Evolutionary conservation across 2,888 invertebrate species (phyloP).

Genomic region (Epinotia ramella): DNA sequence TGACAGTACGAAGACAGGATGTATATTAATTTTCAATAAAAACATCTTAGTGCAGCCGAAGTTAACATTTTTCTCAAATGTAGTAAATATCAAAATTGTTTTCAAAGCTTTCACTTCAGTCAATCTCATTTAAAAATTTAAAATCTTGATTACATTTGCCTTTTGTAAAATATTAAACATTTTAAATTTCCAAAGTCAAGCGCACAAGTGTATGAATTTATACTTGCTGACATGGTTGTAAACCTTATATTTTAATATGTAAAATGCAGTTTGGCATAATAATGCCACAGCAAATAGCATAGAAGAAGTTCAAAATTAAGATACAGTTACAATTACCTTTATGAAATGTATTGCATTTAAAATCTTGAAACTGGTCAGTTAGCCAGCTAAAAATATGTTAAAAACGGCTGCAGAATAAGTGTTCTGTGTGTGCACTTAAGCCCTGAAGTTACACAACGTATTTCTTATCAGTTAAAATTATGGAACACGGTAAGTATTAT

Average conservation of each 20-base stretch:
- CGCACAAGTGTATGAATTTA: background rate
- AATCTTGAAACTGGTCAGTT: background rate
- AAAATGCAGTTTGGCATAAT: background rate
- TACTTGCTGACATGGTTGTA: background rate
- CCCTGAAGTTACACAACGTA: background rate
- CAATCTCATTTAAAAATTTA: background rate
- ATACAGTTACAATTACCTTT: background rate
- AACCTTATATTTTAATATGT: background rate
- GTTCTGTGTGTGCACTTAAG: background rate
- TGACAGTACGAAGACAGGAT: background rate
- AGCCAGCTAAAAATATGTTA: slow-evolving; percentile 2
- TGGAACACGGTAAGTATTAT: slow-evolving; percentile 9
- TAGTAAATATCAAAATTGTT: background rate
- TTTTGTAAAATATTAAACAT: background rate
- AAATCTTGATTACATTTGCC: background rate
- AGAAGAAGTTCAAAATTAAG: background rate
- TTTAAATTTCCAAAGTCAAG: background rate
- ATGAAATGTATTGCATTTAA: background rate
- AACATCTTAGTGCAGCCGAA: background rate
- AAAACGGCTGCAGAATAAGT: background rate
- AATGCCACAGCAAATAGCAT: background rate
- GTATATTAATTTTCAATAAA: background rate
- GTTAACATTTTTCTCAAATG: background rate
- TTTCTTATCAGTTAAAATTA: background rate
- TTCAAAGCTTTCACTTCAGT: background rate